Evolutionary conservation across 37 sponge, comb jelly and placozoan species (phyloP), one percentile per base, ranked within the genome.

Genomic region (Amphimedon queenslandica): DNA sequence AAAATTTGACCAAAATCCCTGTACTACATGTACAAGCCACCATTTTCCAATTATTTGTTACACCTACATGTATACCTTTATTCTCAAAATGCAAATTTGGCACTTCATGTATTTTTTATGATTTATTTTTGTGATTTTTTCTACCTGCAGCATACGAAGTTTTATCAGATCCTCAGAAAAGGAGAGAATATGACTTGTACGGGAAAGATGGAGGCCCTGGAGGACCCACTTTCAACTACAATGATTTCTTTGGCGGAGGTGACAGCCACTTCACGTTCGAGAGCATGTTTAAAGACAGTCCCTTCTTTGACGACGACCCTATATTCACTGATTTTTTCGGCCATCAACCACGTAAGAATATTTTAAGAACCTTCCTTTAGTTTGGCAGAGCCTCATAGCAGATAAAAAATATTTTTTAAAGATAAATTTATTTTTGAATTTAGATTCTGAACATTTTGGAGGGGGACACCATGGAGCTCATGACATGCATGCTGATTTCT

Each of bases 101-200:
- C n/a, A n/a, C n/a, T n/a, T n/a, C n/a, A n/a, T n/a, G n/a, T n/a
- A n/a, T n/a, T 47, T 47, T 18, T 47, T 13, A 47, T 47, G 53
- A 18, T 8, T 18, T 47, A 47, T 18, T 47, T 13, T 18, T 47
- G 53, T 47, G 53, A 47, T 47, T 47, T 18, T 47, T 11, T 65
- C 36, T 32, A 35, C 33, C 1, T 64, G 38, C 47, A 88, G 89
- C 89, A 36, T 88, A 88, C 64, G 84, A 83, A 8, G 67, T 88
- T 11, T 72, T 88, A 6, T 88, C 89, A 65, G 71, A 88, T 61
- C 37, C 70, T 0, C 66, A 88, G 16, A 88, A 88, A 55, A 57
- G 89, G 2, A 70, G 61, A 32, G 76, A 88, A 21, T 88, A 88
- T 41, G 89, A 88, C 60, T 68, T 47, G 72, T 83, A 75, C 70